Evolutionary conservation across 2,888 invertebrate species (phyloP).

Genomic region (Clistopyga incitator): DNA sequence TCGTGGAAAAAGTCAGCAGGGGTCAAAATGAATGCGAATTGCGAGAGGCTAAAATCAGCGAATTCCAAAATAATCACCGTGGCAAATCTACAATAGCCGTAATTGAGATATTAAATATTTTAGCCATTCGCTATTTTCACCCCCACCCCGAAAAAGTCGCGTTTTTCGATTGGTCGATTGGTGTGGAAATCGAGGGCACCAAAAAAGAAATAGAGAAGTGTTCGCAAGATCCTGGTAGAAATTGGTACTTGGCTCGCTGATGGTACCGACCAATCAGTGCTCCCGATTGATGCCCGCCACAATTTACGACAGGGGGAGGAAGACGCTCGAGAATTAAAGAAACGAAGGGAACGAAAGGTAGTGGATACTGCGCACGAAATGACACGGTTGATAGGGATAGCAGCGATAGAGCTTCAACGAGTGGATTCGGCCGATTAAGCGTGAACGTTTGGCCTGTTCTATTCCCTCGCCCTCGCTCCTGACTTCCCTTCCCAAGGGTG

Average conservation of each 20-base stretch:
- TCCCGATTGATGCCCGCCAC: slow-evolving; percentile 60
- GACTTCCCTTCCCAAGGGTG: slow-evolving; percentile 58
- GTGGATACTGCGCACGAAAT: slow-evolving; percentile 54
- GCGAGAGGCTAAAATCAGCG: too few species aligned
- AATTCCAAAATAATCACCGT: too few species aligned
- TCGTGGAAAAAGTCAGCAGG: too few species aligned
- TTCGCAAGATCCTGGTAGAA: slow-evolving; percentile 42
- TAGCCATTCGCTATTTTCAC: too few species aligned
- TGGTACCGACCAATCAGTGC: slow-evolving; percentile 64
- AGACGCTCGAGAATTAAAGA: slow-evolving; percentile 26
- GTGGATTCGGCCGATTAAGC: slow-evolving; percentile 63
- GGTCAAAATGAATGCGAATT: too few species aligned
- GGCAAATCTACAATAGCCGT: too few species aligned
- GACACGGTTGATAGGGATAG: slow-evolving; percentile 52
- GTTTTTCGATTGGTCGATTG: too few species aligned
- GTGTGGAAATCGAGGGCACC: slow-evolving; percentile 1
- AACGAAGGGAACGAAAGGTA: slow-evolving; percentile 15
- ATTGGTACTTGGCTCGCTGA: slow-evolving; percentile 60
- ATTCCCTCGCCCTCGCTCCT: slow-evolving; percentile 11
- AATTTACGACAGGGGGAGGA: slow-evolving; percentile 40
- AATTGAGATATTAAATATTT: too few species aligned
- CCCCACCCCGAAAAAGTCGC: too few species aligned
- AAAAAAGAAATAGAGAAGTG: slow-evolving; percentile 23
- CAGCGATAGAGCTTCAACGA: slow-evolving; percentile 50
- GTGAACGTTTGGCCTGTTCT: slow-evolving; percentile 56